Percentiles rank a stretch among this genome's conserved stretches.
These are phyloP conservation scores for Onchidella celtica DNA, from an alignment of 2,888 invertebrate species.

Conservation along the genomic window DNA sequence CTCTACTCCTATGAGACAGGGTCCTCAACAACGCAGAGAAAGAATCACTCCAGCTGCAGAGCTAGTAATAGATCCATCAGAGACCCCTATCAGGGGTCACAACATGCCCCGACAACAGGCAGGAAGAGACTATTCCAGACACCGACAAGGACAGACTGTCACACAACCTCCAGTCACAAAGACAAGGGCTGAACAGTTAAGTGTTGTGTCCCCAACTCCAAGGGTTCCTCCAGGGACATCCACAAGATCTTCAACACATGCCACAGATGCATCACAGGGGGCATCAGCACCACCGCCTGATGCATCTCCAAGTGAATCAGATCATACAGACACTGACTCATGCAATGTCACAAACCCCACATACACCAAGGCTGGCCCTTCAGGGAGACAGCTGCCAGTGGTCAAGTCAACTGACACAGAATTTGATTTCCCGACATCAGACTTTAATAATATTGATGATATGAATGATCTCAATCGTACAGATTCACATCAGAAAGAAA, in stretches of 20 bases:
- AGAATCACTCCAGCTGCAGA: constrained; percentile 52
- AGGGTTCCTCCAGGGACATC: constrained; percentile 11
- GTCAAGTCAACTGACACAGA: constrained; percentile 70
- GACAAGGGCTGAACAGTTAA: constrained; percentile 13
- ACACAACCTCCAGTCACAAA: not conserved
- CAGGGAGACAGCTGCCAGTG: constrained; percentile 60
- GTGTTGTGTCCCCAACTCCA: not conserved
- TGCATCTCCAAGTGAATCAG: constrained; percentile 61
- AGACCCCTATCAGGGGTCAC: constrained; percentile 72
- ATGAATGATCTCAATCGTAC: constrained; percentile 71
- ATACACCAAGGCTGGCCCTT: constrained; percentile 18
- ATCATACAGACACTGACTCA: constrained; percentile 72
- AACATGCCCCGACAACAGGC: constrained; percentile 52
- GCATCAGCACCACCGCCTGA: constrained; percentile 50
- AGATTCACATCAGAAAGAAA: not conserved
- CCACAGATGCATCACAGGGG: constrained; percentile 53
- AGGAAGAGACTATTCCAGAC: not conserved
- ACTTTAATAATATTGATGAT: constrained; percentile 71
- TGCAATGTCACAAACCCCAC: constrained; percentile 66
- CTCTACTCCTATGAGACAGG: constrained; percentile 70
- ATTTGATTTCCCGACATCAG: constrained; percentile 72
- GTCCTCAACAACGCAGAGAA: constrained; percentile 54
- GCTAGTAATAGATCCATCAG: constrained; percentile 65
- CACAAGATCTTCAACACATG: constrained; percentile 31
- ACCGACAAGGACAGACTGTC: not conserved